Percentiles rank a stretch among this genome's conserved stretches.
Evolutionary conservation across 2,113 vertebrate genomes (phyloP).

Genomic region (Xenus cinereus): DNA sequence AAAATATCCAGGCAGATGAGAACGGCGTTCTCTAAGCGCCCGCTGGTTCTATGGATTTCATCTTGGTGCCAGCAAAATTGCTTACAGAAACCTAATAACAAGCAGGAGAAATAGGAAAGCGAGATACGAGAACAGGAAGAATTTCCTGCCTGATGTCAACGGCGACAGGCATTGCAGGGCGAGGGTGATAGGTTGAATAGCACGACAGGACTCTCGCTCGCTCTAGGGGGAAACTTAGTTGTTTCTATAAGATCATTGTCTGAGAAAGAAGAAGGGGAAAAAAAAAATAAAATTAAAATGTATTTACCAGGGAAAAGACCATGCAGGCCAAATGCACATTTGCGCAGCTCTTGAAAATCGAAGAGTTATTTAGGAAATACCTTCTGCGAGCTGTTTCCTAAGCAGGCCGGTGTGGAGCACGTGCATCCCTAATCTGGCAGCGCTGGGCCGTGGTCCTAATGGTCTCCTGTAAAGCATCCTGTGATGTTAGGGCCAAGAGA

Average conservation of each 20-base stretch:
- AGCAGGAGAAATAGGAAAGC: not conserved
- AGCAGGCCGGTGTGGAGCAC: not conserved
- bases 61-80: not conserved
- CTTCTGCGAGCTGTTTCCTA: not conserved
- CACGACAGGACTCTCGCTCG: not conserved
- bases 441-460: not conserved
- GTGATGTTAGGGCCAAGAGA: slow-evolving; percentile 28
- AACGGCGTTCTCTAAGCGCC: not conserved
- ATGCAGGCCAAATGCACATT: not conserved
- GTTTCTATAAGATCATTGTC: not conserved
- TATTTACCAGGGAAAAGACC: not conserved
- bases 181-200: not conserved
- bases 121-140: not conserved
- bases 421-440: accelerated
- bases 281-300: not conserved
- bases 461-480: not conserved
- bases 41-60: not conserved
- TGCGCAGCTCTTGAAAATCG: not conserved
- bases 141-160: not conserved
- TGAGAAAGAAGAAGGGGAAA: too few species aligned
- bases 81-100: not conserved
- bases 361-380: not conserved
- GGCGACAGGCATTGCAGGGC: not conserved
- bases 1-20: not conserved
- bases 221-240: not conserved